phyloP scores from a whole-genome alignment of 2,888 invertebrate species.

The Perdita meconis region DNA sequence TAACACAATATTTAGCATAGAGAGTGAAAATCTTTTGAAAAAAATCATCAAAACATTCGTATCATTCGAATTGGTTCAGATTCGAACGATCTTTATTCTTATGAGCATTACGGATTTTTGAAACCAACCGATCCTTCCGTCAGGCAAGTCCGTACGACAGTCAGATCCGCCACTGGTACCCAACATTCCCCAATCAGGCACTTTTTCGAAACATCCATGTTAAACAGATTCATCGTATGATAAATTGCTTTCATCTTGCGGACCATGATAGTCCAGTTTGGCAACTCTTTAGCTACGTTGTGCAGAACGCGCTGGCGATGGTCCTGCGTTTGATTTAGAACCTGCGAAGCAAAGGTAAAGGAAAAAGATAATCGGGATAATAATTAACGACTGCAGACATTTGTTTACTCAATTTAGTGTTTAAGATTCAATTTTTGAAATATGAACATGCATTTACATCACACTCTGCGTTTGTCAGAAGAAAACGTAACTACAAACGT shows the following conservation, averaged over 20 bases:
- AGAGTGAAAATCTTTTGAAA: background rate
- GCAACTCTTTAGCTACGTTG: slow-evolving; percentile 94
- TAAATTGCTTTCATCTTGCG: slow-evolving; percentile 97
- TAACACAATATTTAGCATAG: slow-evolving; percentile 11
- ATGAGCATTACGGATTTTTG: too few relatives aligned
- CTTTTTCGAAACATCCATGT: slow-evolving; percentile 99
- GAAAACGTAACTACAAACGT: too few relatives aligned
- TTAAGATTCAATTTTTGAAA: too few relatives aligned
- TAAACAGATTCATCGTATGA: slow-evolving; percentile 96
- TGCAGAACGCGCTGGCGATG: slow-evolving; percentile 93
- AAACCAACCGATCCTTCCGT: slow-evolving; percentile 91
- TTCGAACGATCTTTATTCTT: background rate
- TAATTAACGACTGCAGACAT: too few relatives aligned
- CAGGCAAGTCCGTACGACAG: slow-evolving; percentile 92
- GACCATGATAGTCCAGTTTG: slow-evolving; percentile 94
- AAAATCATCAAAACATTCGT: background rate
- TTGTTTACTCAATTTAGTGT: too few relatives aligned
- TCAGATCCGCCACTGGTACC: slow-evolving; percentile 91
- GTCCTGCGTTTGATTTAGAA: slow-evolving; percentile 94
- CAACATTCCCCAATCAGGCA: slow-evolving; percentile 98
- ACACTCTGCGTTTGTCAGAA: too few relatives aligned
- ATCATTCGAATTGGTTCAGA: background rate
- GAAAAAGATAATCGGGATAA: too few relatives aligned
- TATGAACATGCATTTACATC: too few relatives aligned
- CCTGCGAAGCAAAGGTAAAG: slow-evolving; percentile 84